Evolutionary conservation across 2,797 vertebrate genomes (phyloP), one percentile per base, ranked within the genome.

Genomic region (Chanos chanos): DNA sequence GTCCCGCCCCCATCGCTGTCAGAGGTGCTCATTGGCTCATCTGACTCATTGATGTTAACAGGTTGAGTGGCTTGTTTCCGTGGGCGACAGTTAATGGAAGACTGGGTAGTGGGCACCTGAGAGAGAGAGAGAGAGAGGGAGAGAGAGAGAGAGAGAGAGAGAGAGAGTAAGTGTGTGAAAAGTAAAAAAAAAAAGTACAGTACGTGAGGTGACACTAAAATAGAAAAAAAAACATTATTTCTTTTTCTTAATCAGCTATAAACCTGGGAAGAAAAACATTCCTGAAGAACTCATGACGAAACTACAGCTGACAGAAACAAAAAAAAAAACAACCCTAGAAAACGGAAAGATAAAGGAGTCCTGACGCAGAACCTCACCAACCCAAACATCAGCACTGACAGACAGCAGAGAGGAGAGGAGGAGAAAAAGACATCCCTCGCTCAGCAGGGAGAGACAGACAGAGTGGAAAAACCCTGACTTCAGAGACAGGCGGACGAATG

Each of bases 51-150:
- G 47, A 91, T 88, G 5, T 93, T 87, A 28, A 83, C 68, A 6
- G 86, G 77, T 45, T 84, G 55, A 3, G 82, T 78, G 1, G 84
- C 78, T 53, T 85, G 90, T 81, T 94, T 97, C 58, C 93, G 91
- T 28, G 77, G 60, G 18, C 86, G 85, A 67, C 73, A 90, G 88
- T 89, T 94, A 77, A 94, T 87, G 48, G 93, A 86, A 73, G 91
- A 81, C 44, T 93, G 91, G 81, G 89, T 87, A 84, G 92, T 94
- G 45, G 88, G 79, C 52, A 96, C 93, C 93, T 99, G 86, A 45
- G 16, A 53, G 7, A 31, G 8, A 40, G 12, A 22, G 24, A 48
- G n/a, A 13, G 73, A 85, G 78, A 79, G 81, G 73, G 71, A 85
- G 80, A 80, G 1, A 7, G 10, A 37, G n/a, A 61, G 25, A 19